These are phyloP conservation scores for Hyposoter dolosus DNA, from an alignment of 2,888 invertebrate species.

Conservation along the genomic window DNA sequence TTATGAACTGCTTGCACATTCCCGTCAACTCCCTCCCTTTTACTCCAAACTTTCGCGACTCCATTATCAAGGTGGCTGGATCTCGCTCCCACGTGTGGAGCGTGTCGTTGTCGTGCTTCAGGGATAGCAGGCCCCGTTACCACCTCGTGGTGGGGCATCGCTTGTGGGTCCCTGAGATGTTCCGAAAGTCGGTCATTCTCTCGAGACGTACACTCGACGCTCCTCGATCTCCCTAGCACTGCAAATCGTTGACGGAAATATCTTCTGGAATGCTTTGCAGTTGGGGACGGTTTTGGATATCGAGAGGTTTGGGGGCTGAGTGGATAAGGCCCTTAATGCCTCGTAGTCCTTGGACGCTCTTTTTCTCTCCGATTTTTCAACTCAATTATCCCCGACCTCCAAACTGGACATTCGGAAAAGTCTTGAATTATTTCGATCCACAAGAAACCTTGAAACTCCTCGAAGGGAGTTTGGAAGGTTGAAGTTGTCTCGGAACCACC, in stretches of 20 bases:
- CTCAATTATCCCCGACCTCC: background rate
- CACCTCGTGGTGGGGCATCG: conserved; percentile 62
- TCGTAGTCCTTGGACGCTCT: background rate
- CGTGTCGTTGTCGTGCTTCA: conserved; percentile 12
- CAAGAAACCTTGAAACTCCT: background rate
- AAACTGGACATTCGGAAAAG: background rate
- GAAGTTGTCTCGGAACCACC: background rate
- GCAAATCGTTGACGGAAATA: background rate
- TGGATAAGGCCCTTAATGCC: background rate
- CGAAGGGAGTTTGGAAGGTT: background rate
- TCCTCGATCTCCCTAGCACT: background rate
- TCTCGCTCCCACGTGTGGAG: conserved; percentile 50
- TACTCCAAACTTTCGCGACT: background rate
- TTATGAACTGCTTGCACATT: conserved; percentile 47
- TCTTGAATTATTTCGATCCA: background rate
- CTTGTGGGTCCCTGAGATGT: conserved; percentile 42
- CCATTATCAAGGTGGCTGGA: conserved; percentile 25
- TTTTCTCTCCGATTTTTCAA: background rate
- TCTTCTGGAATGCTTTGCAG: background rate
- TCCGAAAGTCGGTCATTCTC: conserved; percentile 69
- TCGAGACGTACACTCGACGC: conserved; percentile 60
- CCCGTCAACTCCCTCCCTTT: conserved; percentile 40
- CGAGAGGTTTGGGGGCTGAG: background rate
- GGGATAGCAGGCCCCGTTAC: conserved; percentile 60
- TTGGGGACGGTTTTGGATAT: background rate